These are phyloP conservation scores for Anthopleura sola DNA, from an alignment of 64 coral and sea anemone genomes.

Conservation along the genomic window DNA sequence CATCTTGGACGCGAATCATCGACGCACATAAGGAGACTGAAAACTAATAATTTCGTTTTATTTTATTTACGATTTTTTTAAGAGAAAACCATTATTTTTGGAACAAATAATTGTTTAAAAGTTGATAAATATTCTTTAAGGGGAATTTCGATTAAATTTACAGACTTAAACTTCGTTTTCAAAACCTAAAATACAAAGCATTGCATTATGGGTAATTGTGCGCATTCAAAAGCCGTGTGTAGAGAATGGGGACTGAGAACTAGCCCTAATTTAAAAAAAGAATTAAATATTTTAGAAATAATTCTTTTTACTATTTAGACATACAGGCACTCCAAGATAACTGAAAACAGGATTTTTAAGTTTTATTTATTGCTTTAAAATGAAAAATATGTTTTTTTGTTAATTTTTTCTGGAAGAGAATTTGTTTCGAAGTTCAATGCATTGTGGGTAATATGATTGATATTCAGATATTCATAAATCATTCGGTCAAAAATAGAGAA, in stretches of 20 bases:
- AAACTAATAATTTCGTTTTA: background rate
- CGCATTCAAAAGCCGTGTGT: too few relatives aligned
- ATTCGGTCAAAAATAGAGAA: slow-evolving; percentile 1
- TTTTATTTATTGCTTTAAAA: too few relatives aligned
- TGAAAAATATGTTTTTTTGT: background rate
- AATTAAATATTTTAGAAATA: too few relatives aligned
- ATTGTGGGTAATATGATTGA: slow-evolving; percentile 27
- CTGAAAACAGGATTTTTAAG: too few relatives aligned
- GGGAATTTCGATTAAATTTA: background rate
- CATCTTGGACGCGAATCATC: background rate
- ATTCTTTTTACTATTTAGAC: too few relatives aligned
- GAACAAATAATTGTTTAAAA: background rate
- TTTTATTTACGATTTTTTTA: background rate
- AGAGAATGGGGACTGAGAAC: too few relatives aligned
- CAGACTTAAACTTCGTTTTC: too few relatives aligned
- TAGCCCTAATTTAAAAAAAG: background rate
- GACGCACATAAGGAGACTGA: background rate
- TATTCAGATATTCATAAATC: slow-evolving; percentile 10
- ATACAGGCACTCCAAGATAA: too few relatives aligned
- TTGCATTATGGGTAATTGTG: too few relatives aligned
- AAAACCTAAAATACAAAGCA: too few relatives aligned
- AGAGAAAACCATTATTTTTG: background rate
- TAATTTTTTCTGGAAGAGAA: background rate
- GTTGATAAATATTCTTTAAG: background rate
- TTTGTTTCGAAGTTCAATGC: background rate